These are phyloP conservation scores for Nestor notabilis DNA, from an alignment of 2,113 vertebrate genomes.

Conservation along the genomic window DNA sequence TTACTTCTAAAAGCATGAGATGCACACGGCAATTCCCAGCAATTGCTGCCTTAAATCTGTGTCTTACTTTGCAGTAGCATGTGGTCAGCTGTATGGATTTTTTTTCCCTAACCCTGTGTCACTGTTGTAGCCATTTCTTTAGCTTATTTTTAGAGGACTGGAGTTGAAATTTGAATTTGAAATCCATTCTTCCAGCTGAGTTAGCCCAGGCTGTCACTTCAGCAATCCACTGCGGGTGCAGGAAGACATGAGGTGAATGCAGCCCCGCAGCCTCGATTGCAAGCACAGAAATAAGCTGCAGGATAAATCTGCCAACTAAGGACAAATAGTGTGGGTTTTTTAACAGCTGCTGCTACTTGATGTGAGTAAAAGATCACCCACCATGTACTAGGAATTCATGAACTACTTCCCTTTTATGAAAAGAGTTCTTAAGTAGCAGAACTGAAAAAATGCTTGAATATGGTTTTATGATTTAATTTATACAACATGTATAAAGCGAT, in stretches of 20 bases:
- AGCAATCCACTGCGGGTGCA: neutral
- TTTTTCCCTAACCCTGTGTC: neutral
- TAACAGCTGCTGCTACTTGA: slow-evolving; percentile 31
- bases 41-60: neutral
- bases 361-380: neutral
- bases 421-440: neutral
- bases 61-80: neutral
- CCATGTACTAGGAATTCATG: neutral
- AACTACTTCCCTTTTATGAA: neutral
- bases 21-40: neutral
- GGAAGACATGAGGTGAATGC: neutral
- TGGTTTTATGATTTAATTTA: slow-evolving; percentile 12
- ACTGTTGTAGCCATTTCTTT: neutral
- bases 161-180: slow-evolving; percentile 10
- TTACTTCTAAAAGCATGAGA: neutral
- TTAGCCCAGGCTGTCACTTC: slow-evolving; percentile 20
- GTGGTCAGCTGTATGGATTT: neutral
- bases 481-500: neutral
- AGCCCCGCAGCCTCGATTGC: neutral
- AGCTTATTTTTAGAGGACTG: neutral
- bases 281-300: slow-evolving; percentile 1
- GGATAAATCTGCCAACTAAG: slow-evolving; percentile 18
- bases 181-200: neutral
- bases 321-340: neutral
- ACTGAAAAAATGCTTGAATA: neutral